A percentile compares a stretch with the other conserved stretches of the same genome.
Evolutionary conservation across 1,140 invertebrate genomes (phyloP).

Genomic region (Diabrotica virgifera): DNA sequence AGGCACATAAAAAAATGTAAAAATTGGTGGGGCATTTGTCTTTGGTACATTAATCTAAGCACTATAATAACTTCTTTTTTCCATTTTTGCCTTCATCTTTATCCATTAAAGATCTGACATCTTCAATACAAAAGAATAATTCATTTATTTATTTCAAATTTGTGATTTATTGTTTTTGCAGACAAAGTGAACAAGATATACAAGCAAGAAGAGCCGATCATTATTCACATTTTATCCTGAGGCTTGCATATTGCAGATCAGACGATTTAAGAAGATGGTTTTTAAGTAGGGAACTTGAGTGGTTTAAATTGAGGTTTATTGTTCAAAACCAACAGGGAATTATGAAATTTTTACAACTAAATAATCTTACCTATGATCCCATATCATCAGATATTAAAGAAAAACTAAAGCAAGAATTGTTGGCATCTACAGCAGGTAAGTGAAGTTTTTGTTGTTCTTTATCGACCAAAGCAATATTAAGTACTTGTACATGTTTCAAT

Average conservation of each 20-base stretch:
- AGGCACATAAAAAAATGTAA: too few species aligned
- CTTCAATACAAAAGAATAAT: not conserved
- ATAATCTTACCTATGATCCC: conserved; percentile 55
- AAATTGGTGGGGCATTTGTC: too few species aligned
- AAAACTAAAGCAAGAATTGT: conserved; percentile 39
- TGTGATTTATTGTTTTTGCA: not conserved
- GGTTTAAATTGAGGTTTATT: conserved; percentile 82
- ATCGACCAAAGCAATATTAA: not conserved
- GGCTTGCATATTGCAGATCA: conserved; percentile 85
- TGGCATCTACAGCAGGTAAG: conserved; percentile 25
- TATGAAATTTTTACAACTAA: conserved; percentile 68
- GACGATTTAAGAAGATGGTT: conserved; percentile 89
- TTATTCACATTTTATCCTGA: conserved; percentile 89
- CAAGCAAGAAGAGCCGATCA: conserved; percentile 74
- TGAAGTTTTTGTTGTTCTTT: not conserved
- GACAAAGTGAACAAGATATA: conserved; percentile 56
- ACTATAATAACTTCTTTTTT: too few species aligned
- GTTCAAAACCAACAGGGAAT: conserved; percentile 62
- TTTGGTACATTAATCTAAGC: too few species aligned
- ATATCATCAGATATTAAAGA: conserved; percentile 68
- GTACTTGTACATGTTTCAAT: too few species aligned
- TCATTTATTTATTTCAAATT: not conserved
- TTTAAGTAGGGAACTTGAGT: conserved; percentile 81
- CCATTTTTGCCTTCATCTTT: too few species aligned
- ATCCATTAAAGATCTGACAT: too few species aligned